These are phyloP conservation scores for Grantiella picta DNA, from an alignment of 2,113 vertebrate genomes.

Conservation along the genomic window DNA sequence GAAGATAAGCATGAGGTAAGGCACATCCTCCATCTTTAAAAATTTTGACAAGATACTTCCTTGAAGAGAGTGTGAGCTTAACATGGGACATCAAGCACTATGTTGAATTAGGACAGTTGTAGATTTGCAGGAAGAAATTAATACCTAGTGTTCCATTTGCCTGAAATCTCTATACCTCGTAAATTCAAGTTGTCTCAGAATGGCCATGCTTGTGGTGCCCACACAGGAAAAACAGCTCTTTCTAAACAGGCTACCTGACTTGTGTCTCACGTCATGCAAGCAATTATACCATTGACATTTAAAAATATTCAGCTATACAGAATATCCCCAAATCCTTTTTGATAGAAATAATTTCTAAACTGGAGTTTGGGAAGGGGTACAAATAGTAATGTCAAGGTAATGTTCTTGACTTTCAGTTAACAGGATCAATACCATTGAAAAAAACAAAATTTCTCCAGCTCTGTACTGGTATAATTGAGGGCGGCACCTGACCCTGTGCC, in stretches of 20 bases:
- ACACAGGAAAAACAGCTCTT: neutral
- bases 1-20: neutral
- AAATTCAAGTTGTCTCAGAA: neutral
- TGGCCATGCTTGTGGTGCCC: neutral
- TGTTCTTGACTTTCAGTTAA: neutral
- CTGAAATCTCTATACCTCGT: neutral
- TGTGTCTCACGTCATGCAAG: neutral
- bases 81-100: neutral
- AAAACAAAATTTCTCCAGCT: neutral
- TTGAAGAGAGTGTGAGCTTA: neutral
- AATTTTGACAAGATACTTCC: neutral
- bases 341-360: neutral
- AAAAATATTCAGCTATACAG: neutral
- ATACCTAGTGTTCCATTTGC: neutral
- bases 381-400: neutral
- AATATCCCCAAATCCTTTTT: neutral
- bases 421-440: neutral
- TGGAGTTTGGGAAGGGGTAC: neutral
- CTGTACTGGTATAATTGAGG: neutral
- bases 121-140: neutral
- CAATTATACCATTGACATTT: neutral
- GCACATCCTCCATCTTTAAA: neutral
- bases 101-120: neutral
- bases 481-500: neutral
- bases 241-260: neutral